Evolutionary conservation across 92 coral and sea anemone genomes (phyloP), one percentile per base, ranked within the genome.

Genomic region (Epizoanthus scotinus): DNA sequence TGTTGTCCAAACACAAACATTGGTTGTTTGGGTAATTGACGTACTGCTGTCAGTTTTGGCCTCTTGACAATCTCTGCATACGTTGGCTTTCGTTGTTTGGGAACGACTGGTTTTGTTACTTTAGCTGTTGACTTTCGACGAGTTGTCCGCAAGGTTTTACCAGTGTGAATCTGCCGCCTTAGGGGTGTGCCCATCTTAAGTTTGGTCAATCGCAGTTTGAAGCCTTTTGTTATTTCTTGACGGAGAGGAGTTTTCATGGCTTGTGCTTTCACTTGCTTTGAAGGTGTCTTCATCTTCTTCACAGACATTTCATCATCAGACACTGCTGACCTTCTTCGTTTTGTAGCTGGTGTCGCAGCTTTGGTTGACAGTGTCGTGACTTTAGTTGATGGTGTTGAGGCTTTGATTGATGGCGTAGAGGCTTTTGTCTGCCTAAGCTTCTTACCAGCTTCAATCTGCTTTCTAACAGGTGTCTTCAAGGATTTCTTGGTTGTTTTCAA

Each of bases 1-100:
- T 24, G 14, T 24, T 60, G 54, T 12, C 81, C 81, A 75, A 75
- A 75, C n/a, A 75, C 68, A 75, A 75, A 75, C 68, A 75, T 42
- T 38, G 81, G 81, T n/a, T 56, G 67, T 0, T 15, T 44, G 24
- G 82, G 27, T 49, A 86, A 42, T 34, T 84, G 68, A 34, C 89
- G 85, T 19, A 82, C 86, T 38, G 88, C 89, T 47, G 91, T 85
- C 89, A 87, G 64, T 82, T 86, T 94, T 22, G 93, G 89, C 56
- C 97, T 89, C 82, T 93, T 93, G 19, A 95, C 88, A 14, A 95
- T 89, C 83, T 95, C 99, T 9, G 99, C 99, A 85, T 95, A 95
- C 7, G 98, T 95, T 6, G 99, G 99, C 78, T 81, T 93, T 66
- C 90, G 71, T 63, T 71, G 66, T 28, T 31, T 54, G 6, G 66